A percentile compares a stretch with the other conserved stretches of the same genome.
These are phyloP conservation scores for Cyrtodaria siliqua DNA, from an alignment of 2,888 invertebrate genomes.

Conservation along the genomic window DNA sequence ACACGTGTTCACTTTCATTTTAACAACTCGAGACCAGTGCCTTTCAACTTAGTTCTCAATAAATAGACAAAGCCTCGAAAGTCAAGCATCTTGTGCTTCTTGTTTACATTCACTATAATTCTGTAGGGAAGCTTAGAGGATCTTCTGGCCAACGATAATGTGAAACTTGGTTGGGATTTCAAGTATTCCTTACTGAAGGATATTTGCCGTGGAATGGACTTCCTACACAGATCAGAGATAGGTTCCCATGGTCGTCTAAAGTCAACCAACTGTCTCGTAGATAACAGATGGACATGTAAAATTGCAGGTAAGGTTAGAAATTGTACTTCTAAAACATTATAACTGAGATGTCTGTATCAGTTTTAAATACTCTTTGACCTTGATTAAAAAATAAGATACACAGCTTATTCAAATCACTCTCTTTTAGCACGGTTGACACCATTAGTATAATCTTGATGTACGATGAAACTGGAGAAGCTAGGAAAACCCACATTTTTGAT, in stretches of 20 bases:
- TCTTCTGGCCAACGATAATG: conserved; percentile 74
- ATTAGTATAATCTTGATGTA: too few relatives aligned
- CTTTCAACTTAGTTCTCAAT: too few relatives aligned
- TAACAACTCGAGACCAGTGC: too few relatives aligned
- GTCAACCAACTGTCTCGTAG: conserved; percentile 77
- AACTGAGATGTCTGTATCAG: neutral
- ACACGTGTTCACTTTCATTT: too few relatives aligned
- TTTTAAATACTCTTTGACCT: neutral
- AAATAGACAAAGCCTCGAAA: too few relatives aligned
- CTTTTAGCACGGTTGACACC: too few relatives aligned
- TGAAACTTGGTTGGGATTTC: conserved; percentile 79
- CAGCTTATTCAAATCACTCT: too few relatives aligned
- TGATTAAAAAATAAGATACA: too few relatives aligned
- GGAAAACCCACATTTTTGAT: too few relatives aligned
- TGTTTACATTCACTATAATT: too few relatives aligned
- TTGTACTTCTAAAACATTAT: neutral
- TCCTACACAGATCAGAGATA: conserved; percentile 72
- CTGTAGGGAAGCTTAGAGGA: conserved; percentile 81
- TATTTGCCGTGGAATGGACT: conserved; percentile 77
- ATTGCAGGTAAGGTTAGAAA: conserved; percentile 57
- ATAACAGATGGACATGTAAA: conserved; percentile 80
- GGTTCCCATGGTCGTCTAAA: conserved; percentile 77
- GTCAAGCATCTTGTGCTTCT: too few relatives aligned
- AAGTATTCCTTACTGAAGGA: conserved; percentile 75
- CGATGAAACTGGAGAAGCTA: too few relatives aligned